Conservation (phyloP, 2,113 vertebrate genomes). For the Oreochromis aureus region DNA sequence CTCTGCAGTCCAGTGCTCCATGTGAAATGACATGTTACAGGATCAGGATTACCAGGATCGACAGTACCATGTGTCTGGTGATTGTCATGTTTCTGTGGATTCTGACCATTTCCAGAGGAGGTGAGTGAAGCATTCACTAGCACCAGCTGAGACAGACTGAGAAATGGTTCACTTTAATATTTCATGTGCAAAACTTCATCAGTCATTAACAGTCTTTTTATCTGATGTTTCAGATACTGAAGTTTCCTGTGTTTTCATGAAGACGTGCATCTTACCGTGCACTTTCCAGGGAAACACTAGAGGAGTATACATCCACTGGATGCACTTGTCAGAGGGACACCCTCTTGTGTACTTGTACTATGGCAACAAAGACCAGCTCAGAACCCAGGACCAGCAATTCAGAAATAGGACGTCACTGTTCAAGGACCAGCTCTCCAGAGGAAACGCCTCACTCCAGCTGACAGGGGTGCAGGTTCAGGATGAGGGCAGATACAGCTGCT, state of each 20-base stretch:
- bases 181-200: not conserved
- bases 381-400: slow-evolving; percentile 13
- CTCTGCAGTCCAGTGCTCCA: not conserved
- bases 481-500: slow-evolving; percentile 66
- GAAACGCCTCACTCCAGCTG: slow-evolving; percentile 71
- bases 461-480: slow-evolving; percentile 33
- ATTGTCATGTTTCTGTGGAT: not conserved
- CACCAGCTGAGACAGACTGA: not conserved
- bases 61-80: not conserved
- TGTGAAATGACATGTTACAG: not conserved
- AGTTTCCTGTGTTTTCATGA: not conserved
- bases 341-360: slow-evolving; percentile 62
- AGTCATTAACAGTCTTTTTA: not conserved
- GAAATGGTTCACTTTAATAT: not conserved
- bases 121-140: not conserved
- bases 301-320: slow-evolving; percentile 71
- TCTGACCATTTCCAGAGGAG: not conserved
- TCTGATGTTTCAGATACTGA: not conserved
- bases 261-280: slow-evolving; percentile 66
- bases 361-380: slow-evolving; percentile 18
- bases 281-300: slow-evolving; percentile 14
- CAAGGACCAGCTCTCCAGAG: slow-evolving; percentile 26
- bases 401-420: slow-evolving; percentile 60
- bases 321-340: accelerated
- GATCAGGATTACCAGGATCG: not conserved